A percentile compares a stretch with the other conserved stretches of the same genome.
phyloP scores from a whole-genome alignment of 2,888 invertebrate species.

The Corythucha ciliata region DNA sequence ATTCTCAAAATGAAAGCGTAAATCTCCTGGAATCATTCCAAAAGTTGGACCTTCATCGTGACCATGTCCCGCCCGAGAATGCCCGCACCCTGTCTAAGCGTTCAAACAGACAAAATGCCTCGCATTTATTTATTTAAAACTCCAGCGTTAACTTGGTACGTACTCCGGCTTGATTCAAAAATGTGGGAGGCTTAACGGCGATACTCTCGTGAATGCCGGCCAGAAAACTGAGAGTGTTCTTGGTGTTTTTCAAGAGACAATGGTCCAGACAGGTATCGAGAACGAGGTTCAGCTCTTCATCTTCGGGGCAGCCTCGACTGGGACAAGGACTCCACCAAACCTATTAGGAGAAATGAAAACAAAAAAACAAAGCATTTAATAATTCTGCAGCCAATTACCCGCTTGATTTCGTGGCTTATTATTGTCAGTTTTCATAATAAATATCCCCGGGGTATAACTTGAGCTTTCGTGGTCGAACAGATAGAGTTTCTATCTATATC shows the following conservation, averaged over 20 bases:
- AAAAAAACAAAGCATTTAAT: background rate
- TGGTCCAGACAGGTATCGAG: slow-evolving; percentile 64
- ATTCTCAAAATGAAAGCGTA: slow-evolving; percentile 26
- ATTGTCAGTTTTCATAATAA: too few relatives aligned
- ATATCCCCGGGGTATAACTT: too few relatives aligned
- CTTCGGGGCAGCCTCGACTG: slow-evolving; percentile 66
- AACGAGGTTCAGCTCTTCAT: slow-evolving; percentile 61
- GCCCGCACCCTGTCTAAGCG: slow-evolving; percentile 10
- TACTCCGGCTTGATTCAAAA: slow-evolving; percentile 26
- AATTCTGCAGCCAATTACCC: too few relatives aligned
- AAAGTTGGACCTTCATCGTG: slow-evolving; percentile 25
- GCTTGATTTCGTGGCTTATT: too few relatives aligned
- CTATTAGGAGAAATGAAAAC: slow-evolving; percentile 40
- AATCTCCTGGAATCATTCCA: slow-evolving; percentile 21
- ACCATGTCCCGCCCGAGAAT: background rate
- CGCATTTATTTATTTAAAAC: background rate
- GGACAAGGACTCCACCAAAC: slow-evolving; percentile 79
- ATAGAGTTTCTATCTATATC: too few relatives aligned
- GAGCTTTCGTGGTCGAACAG: too few relatives aligned
- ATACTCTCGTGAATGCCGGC: slow-evolving; percentile 36
- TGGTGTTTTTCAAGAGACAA: slow-evolving; percentile 46
- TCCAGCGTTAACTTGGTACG: background rate
- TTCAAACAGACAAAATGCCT: background rate
- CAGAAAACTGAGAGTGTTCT: slow-evolving; percentile 22
- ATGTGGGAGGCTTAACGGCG: slow-evolving; percentile 36